Evolutionary conservation across 2,888 invertebrate genomes (phyloP), one percentile per base, ranked within the genome.

Genomic region (Gasteruption jaculator): DNA sequence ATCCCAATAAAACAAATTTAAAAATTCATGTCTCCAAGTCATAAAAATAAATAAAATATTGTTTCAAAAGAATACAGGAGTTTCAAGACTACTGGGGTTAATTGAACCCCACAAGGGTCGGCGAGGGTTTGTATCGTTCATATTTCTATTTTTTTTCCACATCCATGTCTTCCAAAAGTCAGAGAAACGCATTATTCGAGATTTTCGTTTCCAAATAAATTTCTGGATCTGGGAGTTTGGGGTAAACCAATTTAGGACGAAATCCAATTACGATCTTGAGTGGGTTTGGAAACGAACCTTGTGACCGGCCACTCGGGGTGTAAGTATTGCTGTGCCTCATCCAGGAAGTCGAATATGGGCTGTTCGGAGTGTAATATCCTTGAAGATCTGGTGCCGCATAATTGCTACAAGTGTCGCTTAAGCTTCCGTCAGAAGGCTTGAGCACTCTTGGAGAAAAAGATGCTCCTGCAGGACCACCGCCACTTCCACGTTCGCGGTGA

Each of bases 381-480:
- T 73, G 72, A 27, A 73, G 61, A 55, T 74, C 74, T n/a, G 68
- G 65, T 5, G 68, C 63, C 36, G 85, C 83, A 63, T 86, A 88
- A 61, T 86, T 88, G 25, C 88, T 86, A 68, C 88, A 87, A 2
- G 88, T 88, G 61, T 91, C 91, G 36, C 90, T 90, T 22, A 91
- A 76, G 48, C 90, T 90, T 15, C 91, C 91, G 61, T 87, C 87
- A 16, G 73, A 73, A 14, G 73, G 70, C 53, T 70, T 71, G 12
- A 68, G 53, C 3, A 68, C 65, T 5, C 66, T 54, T 0, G 67
- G 63, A 3, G 66, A 60, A 44, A 68, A 68, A 7, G 61, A 74
- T 54, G 55, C 72, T 3, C 30, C 18, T 0, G 59, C 49, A 27
- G 63, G 59, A 24, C 63, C 64, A 2, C 55, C 55, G 11, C 61